Conservation (phyloP, 2,113 vertebrate species). For the Crotalus viridis region DNA sequence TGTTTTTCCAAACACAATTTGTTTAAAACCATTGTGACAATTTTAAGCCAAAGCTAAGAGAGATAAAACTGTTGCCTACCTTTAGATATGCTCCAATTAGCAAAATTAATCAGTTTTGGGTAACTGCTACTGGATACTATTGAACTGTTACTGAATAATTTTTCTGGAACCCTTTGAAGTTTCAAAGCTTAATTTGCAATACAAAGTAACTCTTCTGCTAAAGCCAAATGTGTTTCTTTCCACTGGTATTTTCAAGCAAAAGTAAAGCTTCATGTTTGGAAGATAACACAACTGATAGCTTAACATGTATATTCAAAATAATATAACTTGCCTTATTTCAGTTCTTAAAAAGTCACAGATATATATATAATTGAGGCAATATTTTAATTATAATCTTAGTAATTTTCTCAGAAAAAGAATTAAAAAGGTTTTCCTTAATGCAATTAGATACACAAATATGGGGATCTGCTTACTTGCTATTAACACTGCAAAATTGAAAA, state of each 20-base stretch:
- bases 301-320: background rate
- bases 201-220: background rate
- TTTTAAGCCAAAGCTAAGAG: background rate
- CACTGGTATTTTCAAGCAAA: background rate
- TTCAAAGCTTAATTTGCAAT: slow-evolving; percentile 3
- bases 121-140: background rate
- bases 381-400: too few relatives aligned
- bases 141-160: slow-evolving; percentile 5
- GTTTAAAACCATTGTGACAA: background rate
- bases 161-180: slow-evolving; percentile 20
- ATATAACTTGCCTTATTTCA: background rate
- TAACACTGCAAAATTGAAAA: background rate
- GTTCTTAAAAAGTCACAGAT: background rate
- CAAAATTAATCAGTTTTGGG: slow-evolving; percentile 8
- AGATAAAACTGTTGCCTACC: background rate
- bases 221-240: background rate
- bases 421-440: background rate
- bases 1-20: background rate
- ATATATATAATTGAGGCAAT: too few relatives aligned
- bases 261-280: background rate
- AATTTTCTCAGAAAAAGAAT: too few relatives aligned
- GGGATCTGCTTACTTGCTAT: background rate
- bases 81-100: slow-evolving; percentile 2
- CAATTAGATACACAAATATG: background rate
- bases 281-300: background rate